Conservation (phyloP, 2,113 vertebrate genomes). For the Pedetes capensis region DNA sequence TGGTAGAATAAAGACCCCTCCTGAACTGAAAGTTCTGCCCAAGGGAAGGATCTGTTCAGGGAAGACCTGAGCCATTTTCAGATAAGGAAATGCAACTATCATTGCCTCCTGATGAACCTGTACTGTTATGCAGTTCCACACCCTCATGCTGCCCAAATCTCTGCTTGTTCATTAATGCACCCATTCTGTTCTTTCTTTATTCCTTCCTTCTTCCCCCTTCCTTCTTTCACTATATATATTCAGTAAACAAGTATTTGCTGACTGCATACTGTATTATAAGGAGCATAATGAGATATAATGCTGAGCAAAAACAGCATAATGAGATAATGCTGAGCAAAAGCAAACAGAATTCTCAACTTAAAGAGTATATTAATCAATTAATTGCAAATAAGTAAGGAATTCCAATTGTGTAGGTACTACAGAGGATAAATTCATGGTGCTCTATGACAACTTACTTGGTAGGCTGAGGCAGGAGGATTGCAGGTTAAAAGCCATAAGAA, state of each 20-base stretch:
- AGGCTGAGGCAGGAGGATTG: not conserved
- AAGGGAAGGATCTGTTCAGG: not conserved
- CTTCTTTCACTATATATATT: not conserved
- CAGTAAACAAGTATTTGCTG: not conserved
- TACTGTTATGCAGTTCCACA: not conserved
- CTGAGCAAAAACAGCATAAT: not conserved
- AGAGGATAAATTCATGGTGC: not conserved
- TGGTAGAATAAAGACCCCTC: not conserved
- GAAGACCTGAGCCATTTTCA: not conserved
- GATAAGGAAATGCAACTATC: not conserved
- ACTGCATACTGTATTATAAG: not conserved
- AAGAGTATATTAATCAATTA: not conserved
- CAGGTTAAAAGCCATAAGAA: no score
- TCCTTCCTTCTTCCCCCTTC: no score
- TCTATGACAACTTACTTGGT: not conserved
- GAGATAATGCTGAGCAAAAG: not conserved
- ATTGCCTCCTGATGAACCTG: not conserved
- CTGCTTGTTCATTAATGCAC: not conserved
- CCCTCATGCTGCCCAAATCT: not conserved
- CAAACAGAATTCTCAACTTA: conserved; percentile 1
- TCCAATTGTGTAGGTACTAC: not conserved
- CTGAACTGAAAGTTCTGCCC: not conserved
- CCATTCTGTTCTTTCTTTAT: no score
- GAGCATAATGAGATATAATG: not conserved
- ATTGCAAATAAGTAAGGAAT: not conserved